Evolutionary conservation across 1,140 invertebrate species (phyloP).

Genomic region (Stegodyphus dumicola): DNA sequence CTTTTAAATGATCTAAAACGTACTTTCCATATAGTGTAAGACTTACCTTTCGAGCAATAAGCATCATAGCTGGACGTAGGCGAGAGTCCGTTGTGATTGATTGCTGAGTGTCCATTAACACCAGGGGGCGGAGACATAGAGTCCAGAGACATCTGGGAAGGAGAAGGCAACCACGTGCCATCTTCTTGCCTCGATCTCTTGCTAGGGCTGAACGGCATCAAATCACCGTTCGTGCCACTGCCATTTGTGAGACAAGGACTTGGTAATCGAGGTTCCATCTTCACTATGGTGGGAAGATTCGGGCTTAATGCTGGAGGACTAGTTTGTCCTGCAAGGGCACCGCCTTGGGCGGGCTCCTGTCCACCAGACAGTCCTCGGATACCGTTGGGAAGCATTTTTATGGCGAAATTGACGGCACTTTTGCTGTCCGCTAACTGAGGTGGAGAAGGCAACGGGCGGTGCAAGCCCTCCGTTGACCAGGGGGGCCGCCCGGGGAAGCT

Average conservation of each 20-base stretch:
- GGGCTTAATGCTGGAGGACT: slow-evolving; percentile 51
- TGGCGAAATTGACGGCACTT: not conserved
- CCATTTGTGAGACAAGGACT: slow-evolving; percentile 66
- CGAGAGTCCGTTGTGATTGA: slow-evolving; percentile 76
- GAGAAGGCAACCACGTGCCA: slow-evolving; percentile 65
- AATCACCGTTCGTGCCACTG: not conserved
- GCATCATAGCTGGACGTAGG: slow-evolving; percentile 83
- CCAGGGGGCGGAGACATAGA: slow-evolving; percentile 71
- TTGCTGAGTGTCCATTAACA: slow-evolving; percentile 14
- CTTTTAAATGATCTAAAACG: too few species aligned
- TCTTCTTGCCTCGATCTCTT: slow-evolving; percentile 67
- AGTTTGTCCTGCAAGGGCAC: slow-evolving; percentile 46
- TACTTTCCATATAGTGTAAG: not conserved
- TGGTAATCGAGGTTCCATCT: slow-evolving; percentile 64
- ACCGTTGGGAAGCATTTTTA: not conserved
- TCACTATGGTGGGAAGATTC: slow-evolving; percentile 60
- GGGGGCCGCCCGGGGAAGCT: not conserved
- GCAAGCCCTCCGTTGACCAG: not conserved
- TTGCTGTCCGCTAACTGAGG: not conserved
- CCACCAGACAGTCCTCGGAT: not conserved
- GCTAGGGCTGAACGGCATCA: slow-evolving; percentile 68
- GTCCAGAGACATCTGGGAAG: slow-evolving; percentile 71
- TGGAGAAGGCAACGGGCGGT: not conserved
- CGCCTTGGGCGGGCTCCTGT: slow-evolving; percentile 11
- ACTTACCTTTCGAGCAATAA: slow-evolving; percentile 85